Base-by-base conservation (phyloP, 2,113 vertebrate species). In the Oceanites oceanicus region DNA sequence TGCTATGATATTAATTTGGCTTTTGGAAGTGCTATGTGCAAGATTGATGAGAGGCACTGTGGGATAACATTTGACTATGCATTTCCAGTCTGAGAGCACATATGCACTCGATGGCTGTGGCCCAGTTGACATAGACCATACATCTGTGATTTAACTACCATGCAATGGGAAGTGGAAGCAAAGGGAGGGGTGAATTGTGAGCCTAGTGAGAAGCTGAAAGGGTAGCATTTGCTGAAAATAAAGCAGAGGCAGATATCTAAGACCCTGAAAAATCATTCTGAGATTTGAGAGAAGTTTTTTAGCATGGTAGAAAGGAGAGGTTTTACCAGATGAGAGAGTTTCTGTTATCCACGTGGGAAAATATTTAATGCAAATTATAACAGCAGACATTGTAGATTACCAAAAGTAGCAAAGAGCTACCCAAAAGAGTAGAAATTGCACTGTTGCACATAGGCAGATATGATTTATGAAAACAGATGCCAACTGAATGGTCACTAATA, bases 71-170 rank as follows among this genome's bases (percentile, higher is more conserved):
- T 50, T 72, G 49, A 55, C 53, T 40, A 1, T 23, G 23, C 15
- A 17, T 61, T 88, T 80, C 18, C 75, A 65, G 26, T 10, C 45
- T 44, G 34, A 61, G 27, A 79, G 9, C 44, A n/a, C 1, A 1
- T 4, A 12, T 0, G 0, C 30, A 32, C 13, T 44, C 1, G 0
- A 3, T 42, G 66, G 44, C 62, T 67, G 38, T 55, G 66, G 40
- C 73, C 36, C 66, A 80, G 20, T 1, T 75, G 78, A 55, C 38
- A 42, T 2, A 53, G 74, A 50, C 14, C 65, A 30, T 38, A 26
- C 6, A n/a, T n/a, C 36, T 38, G 10, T 55, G 29, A 7, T 47
- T 58, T 42, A 58, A 72, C n/a, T 52, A 85, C 20, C 15, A n/a
- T 3, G 5, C 27, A 36, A 4, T 9, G 53, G 47, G 47, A 76